Percentiles rank a stretch among this genome's conserved stretches.
Conservation (phyloP, 1,140 invertebrate genomes). For the Acyrthosiphon pisum region DNA sequence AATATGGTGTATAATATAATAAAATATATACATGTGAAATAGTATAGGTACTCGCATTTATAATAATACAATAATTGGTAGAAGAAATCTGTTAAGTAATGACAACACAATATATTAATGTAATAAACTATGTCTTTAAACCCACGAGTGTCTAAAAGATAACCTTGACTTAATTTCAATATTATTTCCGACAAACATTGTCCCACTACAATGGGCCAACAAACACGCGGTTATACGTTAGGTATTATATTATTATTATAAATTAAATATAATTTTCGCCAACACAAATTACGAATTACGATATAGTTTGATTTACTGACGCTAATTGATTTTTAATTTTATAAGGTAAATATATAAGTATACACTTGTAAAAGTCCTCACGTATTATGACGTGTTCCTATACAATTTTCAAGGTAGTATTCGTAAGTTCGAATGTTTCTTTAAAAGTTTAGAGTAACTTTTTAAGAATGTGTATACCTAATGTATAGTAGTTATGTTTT, state of each 20-base stretch:
- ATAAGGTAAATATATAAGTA: neutral
- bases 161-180: conserved; percentile 13
- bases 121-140: neutral
- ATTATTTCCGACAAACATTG: neutral
- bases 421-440: neutral
- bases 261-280: neutral
- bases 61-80: neutral
- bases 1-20: neutral
- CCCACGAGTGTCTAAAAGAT: neutral
- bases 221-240: neutral
- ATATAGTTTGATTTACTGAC: neutral
- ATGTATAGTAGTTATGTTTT: neutral
- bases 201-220: neutral
- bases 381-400: neutral
- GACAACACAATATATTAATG: neutral
- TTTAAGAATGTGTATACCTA: neutral
- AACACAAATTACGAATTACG: neutral
- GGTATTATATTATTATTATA: neutral
- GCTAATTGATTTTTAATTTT: neutral
- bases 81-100: neutral
- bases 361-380: neutral
- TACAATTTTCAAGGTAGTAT: neutral
- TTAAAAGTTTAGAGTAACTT: neutral
- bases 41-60: neutral
- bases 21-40: neutral